Conservation (phyloP, 35 echinoderm and acorn worm species). For the Lytechinus variegatus region DNA sequence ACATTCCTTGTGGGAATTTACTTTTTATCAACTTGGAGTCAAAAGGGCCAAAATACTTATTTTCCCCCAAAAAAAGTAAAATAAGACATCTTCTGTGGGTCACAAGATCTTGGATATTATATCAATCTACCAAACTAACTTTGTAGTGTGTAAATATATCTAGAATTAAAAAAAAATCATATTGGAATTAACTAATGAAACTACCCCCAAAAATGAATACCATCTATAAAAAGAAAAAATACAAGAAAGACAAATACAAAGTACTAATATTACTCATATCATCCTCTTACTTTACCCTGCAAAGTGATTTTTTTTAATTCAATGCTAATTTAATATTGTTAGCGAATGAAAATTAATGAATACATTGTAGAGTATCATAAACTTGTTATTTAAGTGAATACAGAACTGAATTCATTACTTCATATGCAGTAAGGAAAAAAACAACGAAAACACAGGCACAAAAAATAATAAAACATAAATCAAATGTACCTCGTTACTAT, state of each 20-base stretch:
- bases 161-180: no score
- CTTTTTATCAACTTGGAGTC: background rate
- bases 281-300: background rate
- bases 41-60: no score
- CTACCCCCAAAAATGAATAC: no score
- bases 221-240: background rate
- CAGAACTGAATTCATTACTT: background rate
- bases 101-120: no score
- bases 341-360: background rate
- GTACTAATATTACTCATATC: background rate
- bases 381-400: background rate
- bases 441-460: background rate
- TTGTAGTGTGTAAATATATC: no score
- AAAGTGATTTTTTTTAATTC: background rate
- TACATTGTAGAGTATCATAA: background rate
- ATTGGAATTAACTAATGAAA: no score
- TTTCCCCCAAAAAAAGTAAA: no score
- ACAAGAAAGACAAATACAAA: background rate
- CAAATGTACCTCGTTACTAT: background rate
- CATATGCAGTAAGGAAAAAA: background rate
- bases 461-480: background rate
- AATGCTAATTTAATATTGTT: background rate
- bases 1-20: background rate
- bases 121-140: no score
- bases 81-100: no score